Base-by-base conservation (phyloP, 2,888 invertebrate species). In the Drosophila limbata region DNA sequence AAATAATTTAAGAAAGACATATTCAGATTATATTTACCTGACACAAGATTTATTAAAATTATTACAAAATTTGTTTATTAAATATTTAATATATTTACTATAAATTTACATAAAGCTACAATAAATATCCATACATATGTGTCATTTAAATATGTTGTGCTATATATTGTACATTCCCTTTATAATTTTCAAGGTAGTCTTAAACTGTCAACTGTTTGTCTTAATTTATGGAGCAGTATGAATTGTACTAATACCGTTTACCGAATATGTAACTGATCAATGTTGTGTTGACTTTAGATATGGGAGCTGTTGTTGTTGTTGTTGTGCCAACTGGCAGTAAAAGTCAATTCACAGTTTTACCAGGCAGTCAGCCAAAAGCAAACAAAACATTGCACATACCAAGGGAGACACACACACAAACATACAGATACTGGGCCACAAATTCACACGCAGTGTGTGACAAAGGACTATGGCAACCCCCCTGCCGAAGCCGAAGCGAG, bases 381-480 rank as follows among this genome's bases (percentile, higher is more conserved):
- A 66, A 81, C 81, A 83, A 73, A 77, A 80, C 69, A 70, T 56
- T 45, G 47, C 70, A 73, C 62, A 74, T 60, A 71, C 73, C 65
- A 73, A 71, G 64, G 77, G 60, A 79, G 64, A 72, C 63, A 71
- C 61, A 79, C 53, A 63, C 53, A 50, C 44, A 67, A n/a, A 69
- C 42, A 64, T 31, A 55, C 40, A 71, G 40, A 69, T 25, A 74
- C 55, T 82, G 73, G 44, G 75, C 72, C 76, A 79, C 79, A 86
- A 79, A 84, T 84, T 83, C 81, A 79, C 81, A 85, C 84, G 84
- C 85, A 84, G 78, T 85, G 83, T 83, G 79, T 79, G 80, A 85
- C 81, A 80, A 82, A 81, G 86, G 84, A 85, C 81, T 72, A 55
- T 64, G 56, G 64, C 63, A 73, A 53, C 48, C 57, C 60, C 71